These are phyloP conservation scores for Brachylomia viminalis DNA, from an alignment of 2,888 invertebrate species.

Conservation along the genomic window DNA sequence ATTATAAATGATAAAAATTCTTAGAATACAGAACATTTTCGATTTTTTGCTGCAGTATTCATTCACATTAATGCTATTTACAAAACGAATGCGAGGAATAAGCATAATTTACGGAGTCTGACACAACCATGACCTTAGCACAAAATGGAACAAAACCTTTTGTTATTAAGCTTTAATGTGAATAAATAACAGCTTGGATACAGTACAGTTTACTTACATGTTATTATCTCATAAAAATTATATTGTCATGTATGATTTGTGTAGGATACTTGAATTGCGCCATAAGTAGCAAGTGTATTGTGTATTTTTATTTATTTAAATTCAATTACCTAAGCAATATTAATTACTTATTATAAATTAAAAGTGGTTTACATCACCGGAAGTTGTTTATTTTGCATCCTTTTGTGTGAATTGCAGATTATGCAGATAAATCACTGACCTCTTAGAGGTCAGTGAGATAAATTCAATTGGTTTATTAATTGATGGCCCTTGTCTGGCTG, in stretches of 20 bases:
- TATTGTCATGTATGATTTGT: constrained; percentile 71
- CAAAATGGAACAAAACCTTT: constrained; percentile 38
- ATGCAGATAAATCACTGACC: no score
- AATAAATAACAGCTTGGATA: constrained; percentile 65
- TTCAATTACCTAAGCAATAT: constrained; percentile 88
- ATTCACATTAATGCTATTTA: constrained; percentile 64
- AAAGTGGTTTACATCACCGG: constrained; percentile 85
- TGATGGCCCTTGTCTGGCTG: not conserved
- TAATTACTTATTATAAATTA: constrained; percentile 84
- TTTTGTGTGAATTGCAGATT: constrained; percentile 1
- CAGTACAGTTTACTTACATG: constrained; percentile 56
- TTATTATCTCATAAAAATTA: constrained; percentile 65
- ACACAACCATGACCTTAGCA: constrained; percentile 44
- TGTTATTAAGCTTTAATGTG: constrained; percentile 67
- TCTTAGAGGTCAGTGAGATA: no score
- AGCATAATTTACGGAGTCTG: constrained; percentile 23
- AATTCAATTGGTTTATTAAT: not conserved
- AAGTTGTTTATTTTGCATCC: constrained; percentile 62
- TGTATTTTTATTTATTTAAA: constrained; percentile 87
- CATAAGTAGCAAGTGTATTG: constrained; percentile 82
- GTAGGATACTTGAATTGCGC: constrained; percentile 78
- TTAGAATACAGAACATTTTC: constrained; percentile 38
- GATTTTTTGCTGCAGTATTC: constrained; percentile 62
- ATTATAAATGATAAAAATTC: constrained; percentile 50
- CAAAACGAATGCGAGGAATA: constrained; percentile 14